Percentiles rank a stretch among this genome's conserved stretches.
phyloP scores from a whole-genome alignment of 2,888 invertebrate species.

The Mesorhabditis spiculigera region DNA sequence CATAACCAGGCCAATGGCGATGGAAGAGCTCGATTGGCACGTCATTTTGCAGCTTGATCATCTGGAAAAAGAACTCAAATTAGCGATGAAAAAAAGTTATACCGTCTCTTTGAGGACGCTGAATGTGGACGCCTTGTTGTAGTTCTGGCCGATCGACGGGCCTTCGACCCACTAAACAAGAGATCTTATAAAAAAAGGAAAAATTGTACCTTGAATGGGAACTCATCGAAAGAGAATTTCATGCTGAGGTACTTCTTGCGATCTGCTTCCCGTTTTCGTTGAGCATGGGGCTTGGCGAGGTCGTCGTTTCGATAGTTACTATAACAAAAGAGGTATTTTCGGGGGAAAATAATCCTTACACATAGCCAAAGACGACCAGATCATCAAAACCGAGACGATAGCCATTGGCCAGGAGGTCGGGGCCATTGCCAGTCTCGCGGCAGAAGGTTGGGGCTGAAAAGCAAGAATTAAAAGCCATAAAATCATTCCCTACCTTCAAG shows the following conservation, averaged over 20 bases:
- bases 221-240: constrained; percentile 39
- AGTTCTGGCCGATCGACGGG: not conserved
- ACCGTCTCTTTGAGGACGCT: not conserved
- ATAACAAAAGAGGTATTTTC: no score
- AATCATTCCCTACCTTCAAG: constrained; percentile 14
- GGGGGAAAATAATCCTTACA: not conserved
- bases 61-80: not conserved
- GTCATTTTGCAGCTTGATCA: constrained; percentile 24
- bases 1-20: constrained; percentile 33
- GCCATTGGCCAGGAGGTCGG: not conserved
- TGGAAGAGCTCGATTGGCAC: constrained; percentile 48
- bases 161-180: constrained; percentile 3
- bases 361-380: not conserved
- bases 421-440: no score
- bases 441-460: no score
- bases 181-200: not conserved
- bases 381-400: constrained; percentile 2
- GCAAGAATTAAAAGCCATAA: no score
- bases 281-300: constrained; percentile 86
- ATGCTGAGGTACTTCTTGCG: constrained; percentile 74
- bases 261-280: constrained; percentile 91
- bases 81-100: not conserved
- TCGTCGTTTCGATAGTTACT: constrained; percentile 58
- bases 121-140: not conserved
- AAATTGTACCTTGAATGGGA: constrained; percentile 15